These are phyloP conservation scores for Hololepta plana DNA, from an alignment of 2,888 invertebrate species.

Conservation along the genomic window DNA sequence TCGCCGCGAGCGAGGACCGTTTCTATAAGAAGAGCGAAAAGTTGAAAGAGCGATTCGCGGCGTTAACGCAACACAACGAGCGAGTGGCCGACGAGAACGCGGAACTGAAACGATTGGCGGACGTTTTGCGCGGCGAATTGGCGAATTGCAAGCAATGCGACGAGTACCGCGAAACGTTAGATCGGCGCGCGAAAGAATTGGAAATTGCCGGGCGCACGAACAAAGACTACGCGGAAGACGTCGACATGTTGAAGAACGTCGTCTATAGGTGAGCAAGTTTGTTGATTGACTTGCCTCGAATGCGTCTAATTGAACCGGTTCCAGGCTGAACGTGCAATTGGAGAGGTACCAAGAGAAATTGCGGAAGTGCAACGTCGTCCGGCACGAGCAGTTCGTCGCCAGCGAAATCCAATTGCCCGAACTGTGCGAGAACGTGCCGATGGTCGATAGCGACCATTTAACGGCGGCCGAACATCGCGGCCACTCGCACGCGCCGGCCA, in stretches of 20 bases:
- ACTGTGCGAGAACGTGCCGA: slow-evolving; percentile 8
- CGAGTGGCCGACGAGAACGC: slow-evolving; percentile 44
- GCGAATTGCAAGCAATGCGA: slow-evolving; percentile 25
- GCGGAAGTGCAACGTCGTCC: slow-evolving; percentile 20
- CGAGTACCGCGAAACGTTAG: slow-evolving; percentile 30
- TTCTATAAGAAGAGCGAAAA: slow-evolving; percentile 42
- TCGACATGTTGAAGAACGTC: slow-evolving; percentile 56
- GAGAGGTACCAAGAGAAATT: slow-evolving; percentile 59
- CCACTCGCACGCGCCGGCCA: slow-evolving; percentile 27
- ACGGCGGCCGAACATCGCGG: slow-evolving; percentile 20
- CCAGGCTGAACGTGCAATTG: slow-evolving; percentile 53
- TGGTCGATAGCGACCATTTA: slow-evolving; percentile 8
- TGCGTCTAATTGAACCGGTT: no score
- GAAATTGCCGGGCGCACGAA: no score
- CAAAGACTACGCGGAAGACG: slow-evolving; percentile 49
- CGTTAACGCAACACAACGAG: slow-evolving; percentile 39
- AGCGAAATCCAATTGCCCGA: slow-evolving; percentile 7
- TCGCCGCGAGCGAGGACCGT: slow-evolving; percentile 28
- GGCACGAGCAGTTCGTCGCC: slow-evolving; percentile 7
- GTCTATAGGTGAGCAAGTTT: slow-evolving; percentile 38
- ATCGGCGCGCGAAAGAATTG: slow-evolving; percentile 31
- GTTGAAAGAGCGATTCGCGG: slow-evolving; percentile 40
- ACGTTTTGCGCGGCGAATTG: slow-evolving; percentile 32
- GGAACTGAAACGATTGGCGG: slow-evolving; percentile 32
- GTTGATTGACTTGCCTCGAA: no score